Evolutionary conservation across 1,140 invertebrate genomes (phyloP), one percentile per base, ranked within the genome.

Genomic region (Bombyx mandarina): DNA sequence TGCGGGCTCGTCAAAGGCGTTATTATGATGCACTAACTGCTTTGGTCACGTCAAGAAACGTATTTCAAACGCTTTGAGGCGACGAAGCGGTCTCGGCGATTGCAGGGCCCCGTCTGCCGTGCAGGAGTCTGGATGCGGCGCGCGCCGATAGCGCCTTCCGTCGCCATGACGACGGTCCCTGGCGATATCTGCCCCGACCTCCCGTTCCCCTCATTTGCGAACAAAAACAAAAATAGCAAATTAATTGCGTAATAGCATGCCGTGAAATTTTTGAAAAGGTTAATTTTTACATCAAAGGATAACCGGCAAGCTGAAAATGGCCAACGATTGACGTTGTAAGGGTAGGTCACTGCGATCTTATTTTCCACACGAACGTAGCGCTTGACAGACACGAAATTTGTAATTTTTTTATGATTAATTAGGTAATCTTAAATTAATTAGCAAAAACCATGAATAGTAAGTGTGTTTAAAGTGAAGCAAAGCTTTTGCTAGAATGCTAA

Each of bases 161-260:
- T 83, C 49, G 52, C 67, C 74, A 81, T 79, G 73, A 58, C 72
- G 63, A 83, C 80, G 50, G 66, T 79, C 80, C 72, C 76, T 77
- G 79, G 78, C 77, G 75, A 80, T 71, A 65, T 78, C 77, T 71
- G 52, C 70, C 76, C 79, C 71, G 67, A 69, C 73, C 73, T 77
- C 26, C 26, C 26, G 26, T 35, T 35, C 26, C 26, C 4, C 26
- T 35, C 77, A 73, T 58, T 72, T 60, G 66, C 65, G 72, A 66
- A 79, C 69, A 78, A 86, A 83, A 86, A 86, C 80, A 86, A 83
- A 86, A 86, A 85, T 83, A 83, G 76, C 80, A 73, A 83, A 85
- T 82, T 81, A 83, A 85, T 83, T 83, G 70, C 80, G 77, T 81
- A 85, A 85, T 79, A 71, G 72, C 78, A 72, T 73, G 62, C 69